Conservation (phyloP, 35 echinoderm and acorn worm genomes). For the Acanthaster planci region DNA sequence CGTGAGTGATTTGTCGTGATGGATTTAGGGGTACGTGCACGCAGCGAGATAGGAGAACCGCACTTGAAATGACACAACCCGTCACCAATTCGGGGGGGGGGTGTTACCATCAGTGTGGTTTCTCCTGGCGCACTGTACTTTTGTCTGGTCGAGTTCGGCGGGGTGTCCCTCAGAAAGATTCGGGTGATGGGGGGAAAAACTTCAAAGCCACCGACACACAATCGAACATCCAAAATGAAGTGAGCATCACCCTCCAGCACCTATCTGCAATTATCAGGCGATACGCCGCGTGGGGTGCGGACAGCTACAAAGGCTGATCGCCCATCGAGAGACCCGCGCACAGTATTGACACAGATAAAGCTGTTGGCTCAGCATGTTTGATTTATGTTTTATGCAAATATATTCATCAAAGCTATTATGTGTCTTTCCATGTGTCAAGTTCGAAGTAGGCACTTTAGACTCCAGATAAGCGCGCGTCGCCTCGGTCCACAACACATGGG, state of each 20-base stretch:
- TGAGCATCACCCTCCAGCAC: not conserved
- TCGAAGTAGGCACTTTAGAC: slow-evolving; percentile 19
- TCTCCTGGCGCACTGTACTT: no score
- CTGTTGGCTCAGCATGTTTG: slow-evolving; percentile 5
- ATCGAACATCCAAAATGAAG: slow-evolving; percentile 1
- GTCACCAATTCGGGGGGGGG: no score
- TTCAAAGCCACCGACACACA: slow-evolving; percentile 10
- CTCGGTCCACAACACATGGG: not conserved
- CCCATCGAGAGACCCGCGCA: not conserved
- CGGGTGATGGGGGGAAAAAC: not conserved
- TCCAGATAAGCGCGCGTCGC: not conserved
- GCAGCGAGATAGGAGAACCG: not conserved
- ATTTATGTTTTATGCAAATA: slow-evolving; percentile 6
- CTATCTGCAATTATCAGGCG: slow-evolving; percentile 1
- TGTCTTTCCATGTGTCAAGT: slow-evolving; percentile 28
- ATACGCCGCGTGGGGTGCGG: slow-evolving; percentile 1
- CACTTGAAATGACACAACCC: not conserved
- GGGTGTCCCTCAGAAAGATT: no score
- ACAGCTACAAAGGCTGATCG: not conserved
- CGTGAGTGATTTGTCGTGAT: not conserved
- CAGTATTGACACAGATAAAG: slow-evolving; percentile 5
- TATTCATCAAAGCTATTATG: not conserved
- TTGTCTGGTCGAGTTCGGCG: no score
- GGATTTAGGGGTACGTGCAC: not conserved
- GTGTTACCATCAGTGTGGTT: no score